Evolutionary conservation across 2,797 vertebrate genomes (phyloP), one percentile per base, ranked within the genome.

Genomic region (Erethizon dorsatum): DNA sequence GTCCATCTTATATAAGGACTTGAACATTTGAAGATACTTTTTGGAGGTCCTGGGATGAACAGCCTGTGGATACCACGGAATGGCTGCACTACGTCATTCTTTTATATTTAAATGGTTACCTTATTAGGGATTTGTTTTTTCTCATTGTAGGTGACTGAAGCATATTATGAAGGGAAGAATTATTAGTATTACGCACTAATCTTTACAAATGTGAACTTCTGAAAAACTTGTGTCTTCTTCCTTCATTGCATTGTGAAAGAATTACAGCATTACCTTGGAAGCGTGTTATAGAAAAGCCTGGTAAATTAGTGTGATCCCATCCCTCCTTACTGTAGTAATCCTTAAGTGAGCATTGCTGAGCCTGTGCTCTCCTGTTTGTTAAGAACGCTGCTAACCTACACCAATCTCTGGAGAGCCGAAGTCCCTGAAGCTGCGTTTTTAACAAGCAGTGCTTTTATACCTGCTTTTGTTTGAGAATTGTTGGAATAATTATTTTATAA

Each of bases 131-230:
- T 95, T n/a, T 87, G 0, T 7, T 67, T 91, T 88, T 87, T 28
- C 9, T 22, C 57, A 77, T 80, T 67, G 9, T 80, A 17, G 52
- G 33, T 3, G 83, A 89, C 5, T 33, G 31, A 80, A 87, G 11
- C 20, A n/a, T 87, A 63, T 80, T 83, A 63, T 52, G 52, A 90
- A 80, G 8, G 50, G 50, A 77, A 75, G 18, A 56, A 61, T 89
- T 89, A 57, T 91, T 95, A 18, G 28, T 10, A 10, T 88, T 85
- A 56, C 10, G 88, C 17, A 87, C 88, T 83, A 78, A 79, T 88
- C 37, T 79, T 63, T 50, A 91, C 12, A 90, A 80, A 79, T 77
- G 31, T 87, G 56, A 86, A 91, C 63, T 94, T 96, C 65, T 86
- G 17, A 94, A 91, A 95, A 88, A 54, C 12, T 41, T 50, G 47